Evolutionary conservation across 2,113 vertebrate species (phyloP).

Genomic region (Marmota flaviventris): DNA sequence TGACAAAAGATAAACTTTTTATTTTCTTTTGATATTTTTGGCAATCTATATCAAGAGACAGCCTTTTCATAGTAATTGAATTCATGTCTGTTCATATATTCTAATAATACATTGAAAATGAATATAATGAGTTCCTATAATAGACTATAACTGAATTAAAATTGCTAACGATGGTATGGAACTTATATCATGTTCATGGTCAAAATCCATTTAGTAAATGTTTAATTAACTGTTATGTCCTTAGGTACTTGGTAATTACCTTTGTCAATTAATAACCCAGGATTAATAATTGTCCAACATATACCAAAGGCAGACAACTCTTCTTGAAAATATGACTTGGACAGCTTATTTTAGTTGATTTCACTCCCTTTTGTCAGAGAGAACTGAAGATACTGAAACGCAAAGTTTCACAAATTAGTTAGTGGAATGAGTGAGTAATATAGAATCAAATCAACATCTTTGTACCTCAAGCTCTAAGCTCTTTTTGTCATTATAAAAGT

Average conservation of each 20-base stretch:
- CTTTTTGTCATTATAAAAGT: not conserved
- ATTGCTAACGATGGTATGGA: not conserved
- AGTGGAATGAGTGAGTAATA: not conserved
- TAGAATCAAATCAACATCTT: not conserved
- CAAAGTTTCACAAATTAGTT: not conserved
- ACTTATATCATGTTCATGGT: not conserved
- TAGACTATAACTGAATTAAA: not conserved
- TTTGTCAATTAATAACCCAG: not conserved
- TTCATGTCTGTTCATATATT: not conserved
- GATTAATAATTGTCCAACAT: not conserved
- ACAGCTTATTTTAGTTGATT: not conserved
- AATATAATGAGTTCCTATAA: not conserved
- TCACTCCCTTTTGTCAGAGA: not conserved
- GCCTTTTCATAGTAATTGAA: not conserved
- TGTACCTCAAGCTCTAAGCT: not conserved
- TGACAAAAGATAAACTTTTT: not conserved
- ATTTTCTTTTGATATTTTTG: not conserved
- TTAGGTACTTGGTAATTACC: not conserved
- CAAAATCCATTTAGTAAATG: not conserved
- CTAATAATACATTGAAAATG: not conserved
- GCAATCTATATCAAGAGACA: not conserved
- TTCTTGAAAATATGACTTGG: not conserved
- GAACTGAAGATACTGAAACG: not conserved
- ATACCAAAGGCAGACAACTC: too few relatives aligned
- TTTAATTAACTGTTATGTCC: not conserved